Conservation (phyloP, 2,888 invertebrate species). For the Metallyticus violacea region DNA sequence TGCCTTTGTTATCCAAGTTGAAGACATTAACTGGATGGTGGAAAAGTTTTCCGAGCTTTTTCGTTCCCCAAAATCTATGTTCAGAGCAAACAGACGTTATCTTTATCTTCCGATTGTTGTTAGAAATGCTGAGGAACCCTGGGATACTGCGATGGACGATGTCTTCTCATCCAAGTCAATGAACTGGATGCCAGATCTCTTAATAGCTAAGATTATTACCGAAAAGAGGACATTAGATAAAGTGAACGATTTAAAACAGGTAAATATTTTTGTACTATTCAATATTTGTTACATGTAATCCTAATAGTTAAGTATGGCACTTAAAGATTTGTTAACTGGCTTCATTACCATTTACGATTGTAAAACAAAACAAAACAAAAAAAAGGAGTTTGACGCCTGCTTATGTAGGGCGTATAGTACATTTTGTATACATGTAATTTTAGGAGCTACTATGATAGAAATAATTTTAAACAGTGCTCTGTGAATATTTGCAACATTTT, state of each 20-base stretch:
- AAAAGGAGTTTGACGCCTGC: too few relatives aligned
- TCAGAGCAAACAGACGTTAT: not conserved
- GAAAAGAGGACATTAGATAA: constrained; percentile 39
- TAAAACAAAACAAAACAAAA: too few relatives aligned
- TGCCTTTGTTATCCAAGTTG: not conserved
- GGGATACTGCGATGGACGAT: constrained; percentile 38
- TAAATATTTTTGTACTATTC: not conserved
- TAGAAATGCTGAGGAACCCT: constrained; percentile 43
- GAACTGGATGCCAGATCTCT: constrained; percentile 19
- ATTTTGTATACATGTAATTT: too few relatives aligned
- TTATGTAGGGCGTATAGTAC: too few relatives aligned
- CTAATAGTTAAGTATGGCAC: not conserved
- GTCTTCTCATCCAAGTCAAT: constrained; percentile 25
- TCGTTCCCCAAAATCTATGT: not conserved
- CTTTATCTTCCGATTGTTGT: not conserved
- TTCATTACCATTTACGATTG: too few relatives aligned
- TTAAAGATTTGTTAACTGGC: not conserved
- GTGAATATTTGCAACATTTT: too few relatives aligned
- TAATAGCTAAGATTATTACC: not conserved
- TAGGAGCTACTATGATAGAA: too few relatives aligned
- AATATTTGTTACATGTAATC: not conserved
- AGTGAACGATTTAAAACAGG: constrained; percentile 40
- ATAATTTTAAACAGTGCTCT: too few relatives aligned
- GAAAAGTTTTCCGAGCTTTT: not conserved
- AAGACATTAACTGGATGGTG: not conserved